These are phyloP conservation scores for Rhingia campestris DNA, from an alignment of 2,888 invertebrate species.

Conservation along the genomic window DNA sequence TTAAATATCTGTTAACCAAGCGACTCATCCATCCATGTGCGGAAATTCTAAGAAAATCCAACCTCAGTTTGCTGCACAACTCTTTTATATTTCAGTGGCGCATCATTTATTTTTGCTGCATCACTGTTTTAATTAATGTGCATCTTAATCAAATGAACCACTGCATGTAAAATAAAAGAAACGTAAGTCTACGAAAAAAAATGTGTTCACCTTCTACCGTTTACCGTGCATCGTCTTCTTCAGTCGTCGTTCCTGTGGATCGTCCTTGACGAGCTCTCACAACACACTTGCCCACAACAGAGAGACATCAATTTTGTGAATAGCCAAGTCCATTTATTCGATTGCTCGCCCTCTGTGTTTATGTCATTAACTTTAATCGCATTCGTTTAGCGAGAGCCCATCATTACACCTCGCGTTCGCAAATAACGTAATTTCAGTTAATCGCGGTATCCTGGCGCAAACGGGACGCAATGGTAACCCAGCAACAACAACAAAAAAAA, in stretches of 20 bases:
- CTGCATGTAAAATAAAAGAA: slow-evolving; percentile 41
- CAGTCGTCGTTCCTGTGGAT: background rate
- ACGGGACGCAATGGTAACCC: slow-evolving; percentile 49
- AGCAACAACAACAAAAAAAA: slow-evolving; percentile 7
- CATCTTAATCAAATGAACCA: slow-evolving; percentile 69
- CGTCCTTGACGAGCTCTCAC: slow-evolving; percentile 66
- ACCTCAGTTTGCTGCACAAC: slow-evolving; percentile 42
- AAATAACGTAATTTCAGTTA: slow-evolving; percentile 74
- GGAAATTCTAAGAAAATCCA: slow-evolving; percentile 11
- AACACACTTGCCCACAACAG: slow-evolving; percentile 52
- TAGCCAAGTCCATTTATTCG: slow-evolving; percentile 74
- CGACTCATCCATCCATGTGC: background rate
- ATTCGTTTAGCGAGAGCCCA: slow-evolving; percentile 74
- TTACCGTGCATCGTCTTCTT: slow-evolving; percentile 2
- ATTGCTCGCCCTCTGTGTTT: slow-evolving; percentile 74
- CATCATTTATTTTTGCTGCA: slow-evolving; percentile 11
- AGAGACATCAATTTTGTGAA: slow-evolving; percentile 72
- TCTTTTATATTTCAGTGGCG: slow-evolving; percentile 39
- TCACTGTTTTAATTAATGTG: slow-evolving; percentile 64
- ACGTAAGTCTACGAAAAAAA: slow-evolving; percentile 29
- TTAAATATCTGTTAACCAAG: background rate
- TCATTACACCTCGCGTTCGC: slow-evolving; percentile 74
- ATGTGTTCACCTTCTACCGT: background rate
- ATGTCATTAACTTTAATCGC: slow-evolving; percentile 74
- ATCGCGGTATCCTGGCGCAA: slow-evolving; percentile 68